Base-by-base conservation (phyloP, 2,888 invertebrate species). In the Euphydryas editha region DNA sequence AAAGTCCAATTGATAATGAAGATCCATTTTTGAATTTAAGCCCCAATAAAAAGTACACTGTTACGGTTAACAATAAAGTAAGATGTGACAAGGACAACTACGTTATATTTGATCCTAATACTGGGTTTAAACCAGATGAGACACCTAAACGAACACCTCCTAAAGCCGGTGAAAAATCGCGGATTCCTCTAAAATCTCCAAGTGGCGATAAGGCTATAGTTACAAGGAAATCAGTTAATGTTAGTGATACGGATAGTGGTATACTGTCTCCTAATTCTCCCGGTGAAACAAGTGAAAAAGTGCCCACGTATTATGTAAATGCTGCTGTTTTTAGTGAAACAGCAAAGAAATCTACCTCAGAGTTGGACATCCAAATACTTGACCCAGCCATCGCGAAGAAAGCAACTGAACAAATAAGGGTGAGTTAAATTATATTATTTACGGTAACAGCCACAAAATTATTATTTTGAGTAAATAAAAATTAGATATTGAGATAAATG, bases 211-310 rank as follows among this genome's bases (percentile, higher is more conserved):
- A 77, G 59, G 83, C 86, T 11, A 78, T 82, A 63, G 73, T 78
- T 21, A 78, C 80, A 62, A 81, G 86, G 65, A 89, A 88, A 76
- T 86, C 87, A 42, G 88, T 88, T 56, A 92, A 86, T 75, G 88
- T 94, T 72, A 95, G 95, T 83, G 95, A 95, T 84, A 94, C 94
- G 13, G 95, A 95, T 78, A 95, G 95, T 80, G 95, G 95, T 5
- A 94, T 95, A 75, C 81, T 95, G 55, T 94, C 94, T 73, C 94
- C 94, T 0, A 94, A 94, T 73, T 94, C 95, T 24, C 94, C 94
- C 0, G 92, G 94, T 62, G 94, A 94, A 66, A 81, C 83, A 1
- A 90, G 88, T 79, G 90, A 91, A 67, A 86, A 81, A 62, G 72
- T 78, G 54, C 80, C 85, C 13, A 77, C 81, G 3, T 84, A 88